Percentiles rank a stretch among this genome's conserved stretches.
phyloP scores from a whole-genome alignment of 2,113 vertebrate genomes.

The Alouatta palliata region DNA sequence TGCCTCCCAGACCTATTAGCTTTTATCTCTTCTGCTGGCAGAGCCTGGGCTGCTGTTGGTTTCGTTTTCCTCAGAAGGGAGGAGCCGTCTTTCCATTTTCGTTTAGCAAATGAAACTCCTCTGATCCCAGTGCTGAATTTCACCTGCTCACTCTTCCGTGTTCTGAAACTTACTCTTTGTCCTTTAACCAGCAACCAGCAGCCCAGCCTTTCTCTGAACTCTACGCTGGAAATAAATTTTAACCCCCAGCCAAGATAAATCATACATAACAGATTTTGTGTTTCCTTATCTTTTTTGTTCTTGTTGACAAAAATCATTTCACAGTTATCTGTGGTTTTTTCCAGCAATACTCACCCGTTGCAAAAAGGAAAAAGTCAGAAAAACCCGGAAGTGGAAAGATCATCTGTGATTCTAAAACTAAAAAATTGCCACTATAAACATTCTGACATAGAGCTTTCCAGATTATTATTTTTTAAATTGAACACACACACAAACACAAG shows the following conservation, averaged over 20 bases:
- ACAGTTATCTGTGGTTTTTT: neutral
- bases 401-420: neutral
- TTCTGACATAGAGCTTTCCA: neutral
- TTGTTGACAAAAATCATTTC: neutral
- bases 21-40: rapidly evolving
- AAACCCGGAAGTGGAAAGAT: neutral
- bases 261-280: neutral
- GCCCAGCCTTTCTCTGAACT: neutral
- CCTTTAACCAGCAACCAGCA: neutral
- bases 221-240: neutral
- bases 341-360: neutral
- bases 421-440: neutral
- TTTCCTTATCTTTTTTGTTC: neutral
- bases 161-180: too few relatives aligned
- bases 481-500: neutral
- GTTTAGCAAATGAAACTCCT: rapidly evolving
- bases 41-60: rapidly evolving
- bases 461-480: neutral
- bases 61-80: neutral
- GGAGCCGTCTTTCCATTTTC: neutral
- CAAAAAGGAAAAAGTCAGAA: neutral
- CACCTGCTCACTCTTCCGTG: rapidly evolving
- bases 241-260: neutral
- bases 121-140: rapidly evolving
- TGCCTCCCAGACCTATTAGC: rapidly evolving